phyloP scores from a whole-genome alignment of 35 echinoderm and acorn worm species.

The Anneissia japonica region DNA sequence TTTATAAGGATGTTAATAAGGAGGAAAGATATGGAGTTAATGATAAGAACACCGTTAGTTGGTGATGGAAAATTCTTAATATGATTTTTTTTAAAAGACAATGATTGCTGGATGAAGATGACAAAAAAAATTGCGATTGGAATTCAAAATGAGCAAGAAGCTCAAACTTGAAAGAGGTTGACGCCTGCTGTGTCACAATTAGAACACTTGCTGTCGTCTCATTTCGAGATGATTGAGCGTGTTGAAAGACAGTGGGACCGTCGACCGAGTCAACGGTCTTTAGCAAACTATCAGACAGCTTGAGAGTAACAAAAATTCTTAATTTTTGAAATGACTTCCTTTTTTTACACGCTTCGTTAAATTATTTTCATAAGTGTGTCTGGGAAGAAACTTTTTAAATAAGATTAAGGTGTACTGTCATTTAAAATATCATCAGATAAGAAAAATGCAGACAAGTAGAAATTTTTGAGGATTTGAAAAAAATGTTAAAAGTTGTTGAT shows the following conservation, averaged over 20 bases:
- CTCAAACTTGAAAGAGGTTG: no score
- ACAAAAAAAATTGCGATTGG: no score
- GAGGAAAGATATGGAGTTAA: no score
- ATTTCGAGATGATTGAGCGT: no score
- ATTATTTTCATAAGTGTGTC: background rate
- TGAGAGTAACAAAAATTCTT: background rate
- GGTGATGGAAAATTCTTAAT: no score
- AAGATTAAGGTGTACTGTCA: background rate
- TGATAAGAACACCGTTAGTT: no score
- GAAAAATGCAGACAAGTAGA: background rate
- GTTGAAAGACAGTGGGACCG: background rate
- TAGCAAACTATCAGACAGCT: background rate
- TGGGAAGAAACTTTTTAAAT: background rate
- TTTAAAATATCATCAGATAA: background rate
- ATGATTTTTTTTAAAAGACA: no score
- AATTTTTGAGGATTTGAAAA: background rate
- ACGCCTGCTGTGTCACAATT: no score
- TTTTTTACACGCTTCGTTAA: background rate
- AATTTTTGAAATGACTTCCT: background rate
- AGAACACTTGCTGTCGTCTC: no score
- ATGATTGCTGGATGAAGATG: no score
- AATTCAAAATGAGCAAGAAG: no score
- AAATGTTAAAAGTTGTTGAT: background rate
- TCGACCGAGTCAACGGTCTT: background rate
- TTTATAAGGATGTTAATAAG: no score